Evolutionary conservation across 92 coral and sea anemone genomes (phyloP).

Genomic region (Porites evermanni): DNA sequence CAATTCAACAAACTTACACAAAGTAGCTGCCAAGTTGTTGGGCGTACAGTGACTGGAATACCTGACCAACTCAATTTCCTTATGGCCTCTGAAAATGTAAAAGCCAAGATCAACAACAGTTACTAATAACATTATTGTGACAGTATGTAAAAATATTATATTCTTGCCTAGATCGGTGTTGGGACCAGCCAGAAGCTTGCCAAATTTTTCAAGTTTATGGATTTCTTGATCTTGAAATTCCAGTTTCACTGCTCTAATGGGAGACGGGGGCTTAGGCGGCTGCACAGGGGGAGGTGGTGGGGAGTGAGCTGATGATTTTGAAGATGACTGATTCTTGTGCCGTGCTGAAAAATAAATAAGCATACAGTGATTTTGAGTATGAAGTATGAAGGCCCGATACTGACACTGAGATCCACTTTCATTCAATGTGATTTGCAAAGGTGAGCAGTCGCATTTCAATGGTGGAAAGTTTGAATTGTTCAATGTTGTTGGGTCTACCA

Average conservation of each 20-base stretch:
- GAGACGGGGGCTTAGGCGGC: constrained; percentile 90
- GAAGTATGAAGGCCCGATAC: too few relatives aligned
- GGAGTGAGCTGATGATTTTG: constrained; percentile 59
- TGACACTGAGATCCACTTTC: too few relatives aligned
- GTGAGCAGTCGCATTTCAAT: too few relatives aligned
- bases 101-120: neutral
- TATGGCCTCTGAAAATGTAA: constrained; percentile 71
- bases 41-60: constrained; percentile 93
- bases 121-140: neutral
- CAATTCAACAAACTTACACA: constrained; percentile 70
- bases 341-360: constrained; percentile 63
- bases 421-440: too few relatives aligned
- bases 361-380: neutral
- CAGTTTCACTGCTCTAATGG: constrained; percentile 88
- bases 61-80: constrained; percentile 99
- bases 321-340: constrained; percentile 73
- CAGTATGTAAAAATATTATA: neutral
- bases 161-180: constrained; percentile 88
- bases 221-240: constrained; percentile 98
- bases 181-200: constrained; percentile 96
- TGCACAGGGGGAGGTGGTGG: constrained; percentile 72
- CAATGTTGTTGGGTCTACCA: too few relatives aligned
- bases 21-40: constrained; percentile 98
- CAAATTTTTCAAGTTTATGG: constrained; percentile 96
- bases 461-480: too few relatives aligned